A percentile compares a stretch with the other conserved stretches of the same genome.
These are phyloP conservation scores for Tinamus major DNA, from an alignment of 2,797 vertebrate genomes.

Conservation along the genomic window DNA sequence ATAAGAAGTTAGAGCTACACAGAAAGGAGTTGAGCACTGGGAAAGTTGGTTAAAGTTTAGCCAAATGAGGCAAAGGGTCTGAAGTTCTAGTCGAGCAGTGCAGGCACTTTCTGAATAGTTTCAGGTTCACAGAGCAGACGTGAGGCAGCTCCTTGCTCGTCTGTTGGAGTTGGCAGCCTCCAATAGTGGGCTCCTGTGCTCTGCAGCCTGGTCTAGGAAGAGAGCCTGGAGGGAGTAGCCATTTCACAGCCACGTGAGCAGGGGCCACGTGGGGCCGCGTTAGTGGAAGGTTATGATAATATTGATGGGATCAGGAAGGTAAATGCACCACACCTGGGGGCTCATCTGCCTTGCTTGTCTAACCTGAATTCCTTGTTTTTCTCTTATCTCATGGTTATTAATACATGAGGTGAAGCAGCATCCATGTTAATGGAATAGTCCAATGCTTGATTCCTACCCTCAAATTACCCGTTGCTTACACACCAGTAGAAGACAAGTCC, in stretches of 20 bases:
- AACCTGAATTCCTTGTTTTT: no score
- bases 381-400: neutral
- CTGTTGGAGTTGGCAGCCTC: neutral
- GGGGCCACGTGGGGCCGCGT: no score
- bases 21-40: neutral
- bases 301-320: neutral
- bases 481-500: neutral
- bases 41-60: neutral
- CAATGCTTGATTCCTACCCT: neutral
- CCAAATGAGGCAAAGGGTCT: neutral
- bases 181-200: neutral
- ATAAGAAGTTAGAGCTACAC: neutral
- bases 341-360: neutral
- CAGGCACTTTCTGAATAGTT: no score
- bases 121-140: neutral
- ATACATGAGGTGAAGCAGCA: neutral
- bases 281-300: neutral
- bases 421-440: neutral
- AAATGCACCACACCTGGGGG: neutral
- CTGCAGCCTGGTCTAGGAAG: neutral
- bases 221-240: neutral
- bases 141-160: neutral
- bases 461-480: neutral
- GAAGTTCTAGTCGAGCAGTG: neutral
- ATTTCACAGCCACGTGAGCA: neutral